Percentiles rank a stretch among this genome's conserved stretches.
Conservation (phyloP, 2,113 vertebrate species). For the Chaenocephalus aceratus region DNA sequence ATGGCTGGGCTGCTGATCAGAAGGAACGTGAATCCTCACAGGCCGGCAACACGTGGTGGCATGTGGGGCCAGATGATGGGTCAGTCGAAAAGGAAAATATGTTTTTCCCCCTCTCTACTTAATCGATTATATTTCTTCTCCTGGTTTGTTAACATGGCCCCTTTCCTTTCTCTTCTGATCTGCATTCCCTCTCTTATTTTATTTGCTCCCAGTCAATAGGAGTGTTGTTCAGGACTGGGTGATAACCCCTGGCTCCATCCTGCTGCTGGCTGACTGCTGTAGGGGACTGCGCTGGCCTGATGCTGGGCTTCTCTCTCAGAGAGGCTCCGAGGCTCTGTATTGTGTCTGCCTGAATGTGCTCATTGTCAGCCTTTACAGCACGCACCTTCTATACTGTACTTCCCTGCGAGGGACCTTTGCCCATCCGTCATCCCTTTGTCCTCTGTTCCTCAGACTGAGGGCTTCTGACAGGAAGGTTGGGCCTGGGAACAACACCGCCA, state of each 20-base stretch:
- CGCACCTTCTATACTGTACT: slow-evolving; percentile 80
- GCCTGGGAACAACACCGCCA: slow-evolving; percentile 78
- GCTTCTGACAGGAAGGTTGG: slow-evolving; percentile 64
- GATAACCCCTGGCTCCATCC: slow-evolving; percentile 60
- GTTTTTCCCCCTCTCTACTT: slow-evolving; percentile 29
- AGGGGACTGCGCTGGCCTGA: slow-evolving; percentile 51
- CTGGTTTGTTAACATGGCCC: slow-evolving; percentile 4
- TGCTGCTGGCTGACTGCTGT: slow-evolving; percentile 50
- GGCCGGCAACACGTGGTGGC: slow-evolving; percentile 61
- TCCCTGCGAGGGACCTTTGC: slow-evolving; percentile 75
- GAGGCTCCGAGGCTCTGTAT: slow-evolving; percentile 60
- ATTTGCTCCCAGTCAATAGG: slow-evolving; percentile 60
- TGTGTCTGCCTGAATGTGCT: slow-evolving; percentile 77
- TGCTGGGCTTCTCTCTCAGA: slow-evolving; percentile 51
- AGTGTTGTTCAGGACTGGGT: slow-evolving; percentile 61
- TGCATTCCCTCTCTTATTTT: slow-evolving; percentile 49
- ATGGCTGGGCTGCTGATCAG: slow-evolving; percentile 66
- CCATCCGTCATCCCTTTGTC: slow-evolving; percentile 82
- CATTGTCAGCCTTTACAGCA: slow-evolving; percentile 73
- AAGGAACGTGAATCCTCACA: slow-evolving; percentile 51
- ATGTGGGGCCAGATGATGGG: slow-evolving; percentile 43
- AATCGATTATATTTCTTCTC: not conserved
- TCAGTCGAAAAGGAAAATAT: slow-evolving; percentile 34
- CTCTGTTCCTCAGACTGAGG: slow-evolving; percentile 81
- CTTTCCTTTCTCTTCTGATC: slow-evolving; percentile 19